phyloP scores from a whole-genome alignment of 2,797 vertebrate genomes.

The Semaprochilodus insignis region DNA sequence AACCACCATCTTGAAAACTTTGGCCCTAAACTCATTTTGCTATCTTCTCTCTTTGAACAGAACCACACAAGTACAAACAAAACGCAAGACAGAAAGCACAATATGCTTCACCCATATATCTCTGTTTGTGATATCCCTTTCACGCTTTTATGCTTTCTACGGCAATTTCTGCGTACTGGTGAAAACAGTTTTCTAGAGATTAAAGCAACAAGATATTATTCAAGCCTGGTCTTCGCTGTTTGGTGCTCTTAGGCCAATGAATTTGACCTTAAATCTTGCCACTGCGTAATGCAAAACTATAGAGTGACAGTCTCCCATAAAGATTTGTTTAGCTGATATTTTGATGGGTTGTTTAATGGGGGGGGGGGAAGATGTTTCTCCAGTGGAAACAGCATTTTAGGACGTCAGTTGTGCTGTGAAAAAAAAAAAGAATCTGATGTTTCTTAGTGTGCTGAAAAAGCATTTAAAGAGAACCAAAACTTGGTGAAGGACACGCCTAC shows the following conservation, averaged over 20 bases:
- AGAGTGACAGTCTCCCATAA: background rate
- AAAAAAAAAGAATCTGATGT: no score
- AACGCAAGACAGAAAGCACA: background rate
- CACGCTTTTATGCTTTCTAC: no score
- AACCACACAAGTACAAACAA: background rate
- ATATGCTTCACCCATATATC: background rate
- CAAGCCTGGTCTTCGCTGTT: background rate
- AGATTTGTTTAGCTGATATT: background rate
- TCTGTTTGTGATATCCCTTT: no score
- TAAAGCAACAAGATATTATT: no score
- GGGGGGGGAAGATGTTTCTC: background rate
- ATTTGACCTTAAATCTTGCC: background rate
- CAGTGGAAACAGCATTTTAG: background rate
- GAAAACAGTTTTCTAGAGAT: no score
- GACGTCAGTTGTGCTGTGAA: no score
- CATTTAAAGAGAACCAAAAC: background rate
- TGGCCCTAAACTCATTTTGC: no score
- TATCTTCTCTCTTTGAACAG: background rate
- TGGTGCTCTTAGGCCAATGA: background rate
- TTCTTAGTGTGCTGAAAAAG: no score
- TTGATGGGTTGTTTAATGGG: background rate
- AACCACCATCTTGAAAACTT: no score
- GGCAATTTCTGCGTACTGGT: no score
- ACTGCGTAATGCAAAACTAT: background rate
- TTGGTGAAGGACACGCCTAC: no score